Evolutionary conservation across 2,888 invertebrate genomes (phyloP), one percentile per base, ranked within the genome.

Genomic region (Adineta ricciae): DNA sequence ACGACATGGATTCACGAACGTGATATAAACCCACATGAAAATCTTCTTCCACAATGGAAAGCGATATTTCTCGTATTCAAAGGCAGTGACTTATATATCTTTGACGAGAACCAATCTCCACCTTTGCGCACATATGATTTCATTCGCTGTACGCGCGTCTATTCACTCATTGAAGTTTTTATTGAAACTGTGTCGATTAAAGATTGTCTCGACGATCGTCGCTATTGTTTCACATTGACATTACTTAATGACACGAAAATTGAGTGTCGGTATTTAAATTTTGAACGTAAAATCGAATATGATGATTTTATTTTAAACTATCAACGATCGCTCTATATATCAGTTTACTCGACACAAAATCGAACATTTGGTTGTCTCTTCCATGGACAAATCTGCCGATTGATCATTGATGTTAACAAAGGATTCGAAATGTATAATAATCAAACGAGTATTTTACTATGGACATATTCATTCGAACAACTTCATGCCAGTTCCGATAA

Each of bases 371-470:
- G 78, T 41, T 78, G 78, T 78, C 24, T n/a, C 2, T 78, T 36
- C 41, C 21, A n/a, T 11, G 78, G 78, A 9, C 24, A 78, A 78
- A 78, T 78, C n/a, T 78, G 78, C n/a, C 78, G 78, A 19, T 41
- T 78, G 24, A 78, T 41, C 3, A 38, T 78, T n/a, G 78, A 78
- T 41, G 41, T 78, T 9, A 5, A 78, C n/a, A 38, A 78, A 41
- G 78, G 78, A 24, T 78, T 78, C 41, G 41, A 41, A 41, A 38
- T 78, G 41, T 41, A n/a, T 78, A 41, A 78, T 78, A 78, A 78
- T 78, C 3, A 41, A 78, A 78, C 78, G 41, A 78, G 41, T 78
- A 41, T 78, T 41, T 11, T 78, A 4, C n/a, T 78, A 78, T 78
- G 78, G 78, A 24, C 21, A 41, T 78, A 24, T 41, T 24, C 24